A percentile compares a stretch with the other conserved stretches of the same genome.
phyloP scores from a whole-genome alignment of 2,797 vertebrate genomes.

The Peromyscus attwateri region DNA sequence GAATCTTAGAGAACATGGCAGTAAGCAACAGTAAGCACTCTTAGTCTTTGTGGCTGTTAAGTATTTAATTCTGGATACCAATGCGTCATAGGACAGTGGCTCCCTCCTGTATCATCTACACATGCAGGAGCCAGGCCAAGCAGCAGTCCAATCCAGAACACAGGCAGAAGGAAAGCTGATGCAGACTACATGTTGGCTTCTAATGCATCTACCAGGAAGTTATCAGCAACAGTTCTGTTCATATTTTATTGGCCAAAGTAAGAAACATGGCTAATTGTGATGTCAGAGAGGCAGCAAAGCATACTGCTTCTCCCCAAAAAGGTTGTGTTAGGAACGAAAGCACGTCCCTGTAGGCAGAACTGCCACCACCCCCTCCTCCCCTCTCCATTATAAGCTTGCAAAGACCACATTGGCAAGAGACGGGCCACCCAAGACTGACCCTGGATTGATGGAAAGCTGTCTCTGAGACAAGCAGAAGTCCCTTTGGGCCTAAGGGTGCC shows the following conservation, averaged over 20 bases:
- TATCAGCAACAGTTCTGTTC: neutral
- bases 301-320: neutral
- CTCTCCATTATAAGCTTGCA: neutral
- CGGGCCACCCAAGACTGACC: neutral
- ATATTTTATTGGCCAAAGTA: slow-evolving; percentile 6
- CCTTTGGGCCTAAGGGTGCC: neutral
- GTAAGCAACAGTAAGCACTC: neutral
- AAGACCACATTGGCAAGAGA: neutral
- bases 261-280: neutral
- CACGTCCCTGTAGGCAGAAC: neutral
- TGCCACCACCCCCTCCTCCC: accelerated
- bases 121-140: neutral
- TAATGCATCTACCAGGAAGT: neutral
- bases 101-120: neutral
- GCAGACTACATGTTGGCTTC: neutral
- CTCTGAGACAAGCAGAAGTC: neutral
- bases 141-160: neutral
- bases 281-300: neutral
- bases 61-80: neutral
- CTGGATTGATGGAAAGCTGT: neutral
- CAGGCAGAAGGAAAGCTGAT: neutral
- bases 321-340: neutral
- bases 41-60: neutral
- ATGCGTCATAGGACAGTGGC: neutral
- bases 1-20: neutral